These are phyloP conservation scores for Drosophila rubida DNA, from an alignment of 2,888 invertebrate species.

Conservation along the genomic window DNA sequence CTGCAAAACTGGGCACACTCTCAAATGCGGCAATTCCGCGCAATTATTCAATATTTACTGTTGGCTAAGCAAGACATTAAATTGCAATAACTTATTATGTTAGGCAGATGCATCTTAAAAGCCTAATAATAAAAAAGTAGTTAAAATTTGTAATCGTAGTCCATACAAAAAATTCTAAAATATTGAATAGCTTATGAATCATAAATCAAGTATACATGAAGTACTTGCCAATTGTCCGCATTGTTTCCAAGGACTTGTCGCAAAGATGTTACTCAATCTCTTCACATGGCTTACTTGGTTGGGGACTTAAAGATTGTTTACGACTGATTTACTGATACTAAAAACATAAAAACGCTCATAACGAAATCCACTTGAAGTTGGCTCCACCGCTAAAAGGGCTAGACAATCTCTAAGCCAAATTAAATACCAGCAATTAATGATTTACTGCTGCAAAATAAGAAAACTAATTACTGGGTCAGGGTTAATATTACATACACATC, in stretches of 20 bases:
- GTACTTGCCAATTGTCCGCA: slow-evolving; percentile 23
- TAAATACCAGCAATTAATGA: slow-evolving; percentile 26
- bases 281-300: neutral
- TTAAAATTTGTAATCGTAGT: no score
- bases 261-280: slow-evolving; percentile 30
- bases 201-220: slow-evolving; percentile 8
- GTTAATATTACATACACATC: slow-evolving; percentile 37
- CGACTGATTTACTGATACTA: slow-evolving; percentile 27
- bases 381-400: slow-evolving; percentile 30
- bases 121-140: neutral
- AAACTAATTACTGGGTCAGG: slow-evolving; percentile 67
- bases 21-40: neutral
- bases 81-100: neutral
- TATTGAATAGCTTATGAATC: neutral
- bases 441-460: slow-evolving; percentile 38
- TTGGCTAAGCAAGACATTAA: neutral
- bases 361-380: slow-evolving; percentile 11
- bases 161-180: no score
- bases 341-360: slow-evolving; percentile 2
- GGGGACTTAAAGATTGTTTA: slow-evolving; percentile 1
- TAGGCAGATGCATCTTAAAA: neutral
- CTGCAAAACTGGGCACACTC: slow-evolving; percentile 18
- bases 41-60: slow-evolving; percentile 14
- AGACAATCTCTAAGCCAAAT: slow-evolving; percentile 46
- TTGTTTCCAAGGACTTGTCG: slow-evolving; percentile 42